Percentiles rank a stretch among this genome's conserved stretches.
Conservation (phyloP, 2,113 vertebrate species). For the Pachyramphus minor region DNA sequence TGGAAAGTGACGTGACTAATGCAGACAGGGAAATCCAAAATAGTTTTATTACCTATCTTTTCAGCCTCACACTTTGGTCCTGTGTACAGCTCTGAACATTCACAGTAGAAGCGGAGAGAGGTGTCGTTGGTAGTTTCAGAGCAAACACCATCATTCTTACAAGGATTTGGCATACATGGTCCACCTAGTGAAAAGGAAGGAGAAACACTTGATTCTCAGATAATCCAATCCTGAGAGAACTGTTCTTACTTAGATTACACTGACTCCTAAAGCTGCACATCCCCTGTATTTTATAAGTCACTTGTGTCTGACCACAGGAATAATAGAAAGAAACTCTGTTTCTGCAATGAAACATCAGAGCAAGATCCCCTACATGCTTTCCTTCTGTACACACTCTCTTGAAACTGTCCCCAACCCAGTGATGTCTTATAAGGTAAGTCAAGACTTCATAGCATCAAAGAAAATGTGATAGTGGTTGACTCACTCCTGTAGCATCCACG, state of each 20-base stretch:
- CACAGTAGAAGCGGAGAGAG: neutral
- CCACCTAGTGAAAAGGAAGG: conserved; percentile 14
- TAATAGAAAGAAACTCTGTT: neutral
- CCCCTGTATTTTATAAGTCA: neutral
- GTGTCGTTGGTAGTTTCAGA: neutral
- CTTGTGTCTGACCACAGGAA: neutral
- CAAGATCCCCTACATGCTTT: neutral
- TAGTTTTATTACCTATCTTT: conserved; percentile 21
- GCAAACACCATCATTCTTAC: conserved; percentile 62
- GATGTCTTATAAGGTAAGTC: neutral
- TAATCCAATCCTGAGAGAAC: neutral
- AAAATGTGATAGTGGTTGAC: neutral
- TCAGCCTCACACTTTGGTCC: conserved; percentile 13
- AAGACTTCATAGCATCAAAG: neutral
- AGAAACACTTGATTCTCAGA: neutral
- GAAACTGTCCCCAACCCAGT: neutral
- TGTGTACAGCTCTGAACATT: conserved; percentile 39
- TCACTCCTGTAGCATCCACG: conserved; percentile 67
- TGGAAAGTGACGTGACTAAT: neutral
- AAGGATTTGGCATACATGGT: conserved; percentile 62
- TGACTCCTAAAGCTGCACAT: neutral
- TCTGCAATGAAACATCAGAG: neutral
- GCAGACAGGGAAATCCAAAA: neutral
- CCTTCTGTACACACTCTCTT: neutral
- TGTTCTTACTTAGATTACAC: neutral